Evolutionary conservation across 2,797 vertebrate genomes (phyloP), one percentile per base, ranked within the genome.

Genomic region (Tadarida brasiliensis): DNA sequence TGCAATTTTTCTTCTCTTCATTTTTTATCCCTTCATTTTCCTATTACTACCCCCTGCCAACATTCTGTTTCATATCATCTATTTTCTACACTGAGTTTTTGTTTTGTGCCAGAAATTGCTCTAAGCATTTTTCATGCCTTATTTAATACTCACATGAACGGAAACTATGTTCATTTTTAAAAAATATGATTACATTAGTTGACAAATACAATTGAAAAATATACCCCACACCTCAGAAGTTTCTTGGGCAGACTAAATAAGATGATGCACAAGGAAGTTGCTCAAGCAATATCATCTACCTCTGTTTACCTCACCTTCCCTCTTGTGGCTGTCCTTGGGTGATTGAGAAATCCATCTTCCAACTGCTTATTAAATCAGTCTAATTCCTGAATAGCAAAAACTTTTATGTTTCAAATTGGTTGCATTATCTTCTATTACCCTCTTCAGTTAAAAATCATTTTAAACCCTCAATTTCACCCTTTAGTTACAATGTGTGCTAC

Each of bases 391-490:
- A 39, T 28, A 70, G 49, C 12, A 61, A 28, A 56, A 30, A 68
- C 24, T 70, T 93, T 90, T 90, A 61, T 57, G 15, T 83, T 70
- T 91, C 63, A 84, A 35, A 87, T 33, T 47, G 20, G 15, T 68
- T 93, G 19, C 9, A 63, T 95, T 96, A 70, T 17, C 61, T 96
- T 91, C 33, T 26, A 84, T 63, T 74, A 87, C 10, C 7, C 10
- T 94, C 35, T 76, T 88, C 30, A 57, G 54, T 57, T 86, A 89
- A 94, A 93, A 88, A 56, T 89, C 20, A 68, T n/a, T 63, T 70
- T 51, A 81, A 39, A 59, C 19, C 30, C 24, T 95, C 44, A 88
- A 7, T n/a, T 47, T 95, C 44, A 67, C 47, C 74, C 88, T 33
- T 89, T 89, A 20, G 44, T 56, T 14, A 91, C 59, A 92, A 73